Evolutionary conservation across 2,797 vertebrate species (phyloP).

Genomic region (Lepilemur ruficaudatus): DNA sequence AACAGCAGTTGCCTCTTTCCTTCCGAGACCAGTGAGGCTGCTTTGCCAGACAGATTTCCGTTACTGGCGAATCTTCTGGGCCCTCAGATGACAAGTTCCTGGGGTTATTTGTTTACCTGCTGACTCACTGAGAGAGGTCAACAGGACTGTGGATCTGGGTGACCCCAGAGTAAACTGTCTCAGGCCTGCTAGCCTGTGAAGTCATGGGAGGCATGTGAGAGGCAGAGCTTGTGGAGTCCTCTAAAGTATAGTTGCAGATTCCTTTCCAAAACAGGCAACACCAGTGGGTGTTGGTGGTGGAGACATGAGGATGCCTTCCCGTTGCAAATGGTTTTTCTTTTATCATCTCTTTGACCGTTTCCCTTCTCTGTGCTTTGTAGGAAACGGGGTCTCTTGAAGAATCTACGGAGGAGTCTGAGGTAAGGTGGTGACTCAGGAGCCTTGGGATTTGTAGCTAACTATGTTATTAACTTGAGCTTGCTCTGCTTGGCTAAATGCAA

Average conservation of each 20-base stretch:
- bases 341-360: conserved; percentile 33
- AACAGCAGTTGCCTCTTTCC: not conserved
- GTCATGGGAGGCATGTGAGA: not conserved
- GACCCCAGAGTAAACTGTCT: not conserved
- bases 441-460: not conserved
- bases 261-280: not conserved
- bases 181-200: not conserved
- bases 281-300: not conserved
- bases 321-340: not conserved
- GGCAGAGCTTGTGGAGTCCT: not conserved
- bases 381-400: conserved; percentile 90
- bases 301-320: not conserved
- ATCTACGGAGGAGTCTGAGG: conserved; percentile 97
- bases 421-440: conserved; percentile 81
- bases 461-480: not conserved
- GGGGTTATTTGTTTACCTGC: not conserved
- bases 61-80: not conserved
- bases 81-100: not conserved
- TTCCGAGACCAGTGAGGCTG: not conserved
- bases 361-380: conserved; percentile 83
- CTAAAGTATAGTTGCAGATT: not conserved
- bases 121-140: not conserved
- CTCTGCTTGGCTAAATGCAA: not conserved
- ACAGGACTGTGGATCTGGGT: not conserved
- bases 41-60: conserved; percentile 10